These are phyloP conservation scores for Asbolus verrucosus DNA, from an alignment of 1,140 invertebrate genomes.

Conservation along the genomic window DNA sequence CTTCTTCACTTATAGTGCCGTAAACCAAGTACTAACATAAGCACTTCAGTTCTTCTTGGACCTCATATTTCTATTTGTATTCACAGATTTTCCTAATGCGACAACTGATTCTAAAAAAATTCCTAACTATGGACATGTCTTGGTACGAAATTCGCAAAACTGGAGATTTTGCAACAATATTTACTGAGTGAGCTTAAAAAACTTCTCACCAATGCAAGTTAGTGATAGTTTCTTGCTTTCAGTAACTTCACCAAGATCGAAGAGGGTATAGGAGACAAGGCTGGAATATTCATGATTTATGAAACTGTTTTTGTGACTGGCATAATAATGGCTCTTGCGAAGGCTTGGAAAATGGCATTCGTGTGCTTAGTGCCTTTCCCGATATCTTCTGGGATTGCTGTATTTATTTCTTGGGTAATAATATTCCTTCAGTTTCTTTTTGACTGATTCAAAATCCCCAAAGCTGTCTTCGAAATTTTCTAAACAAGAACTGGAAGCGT, in stretches of 20 bases:
- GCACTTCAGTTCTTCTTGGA: too few species aligned
- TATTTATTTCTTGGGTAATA: slow-evolving; percentile 71
- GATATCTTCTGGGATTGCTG: slow-evolving; percentile 73
- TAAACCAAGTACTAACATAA: too few species aligned
- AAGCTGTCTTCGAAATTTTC: slow-evolving; percentile 64
- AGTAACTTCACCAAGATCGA: slow-evolving; percentile 91
- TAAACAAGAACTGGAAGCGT: slow-evolving; percentile 74
- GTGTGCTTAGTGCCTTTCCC: slow-evolving; percentile 84
- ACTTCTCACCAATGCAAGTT: too few species aligned
- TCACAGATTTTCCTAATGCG: too few species aligned
- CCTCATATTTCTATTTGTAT: too few species aligned
- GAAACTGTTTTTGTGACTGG: slow-evolving; percentile 77
- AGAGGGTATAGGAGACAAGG: slow-evolving; percentile 91
- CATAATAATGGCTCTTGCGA: slow-evolving; percentile 79
- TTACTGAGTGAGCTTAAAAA: too few species aligned
- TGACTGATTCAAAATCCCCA: neutral
- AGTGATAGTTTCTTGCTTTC: too few species aligned
- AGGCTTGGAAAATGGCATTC: slow-evolving; percentile 86
- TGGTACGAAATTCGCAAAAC: too few species aligned
- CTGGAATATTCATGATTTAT: slow-evolving; percentile 82
- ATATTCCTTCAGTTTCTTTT: neutral
- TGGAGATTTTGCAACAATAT: too few species aligned
- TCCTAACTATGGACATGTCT: too few species aligned
- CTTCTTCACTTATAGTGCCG: too few species aligned
- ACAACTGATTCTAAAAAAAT: too few species aligned